Evolutionary conservation across 2,888 invertebrate genomes (phyloP).

Genomic region (Scaptomyza flava): DNA sequence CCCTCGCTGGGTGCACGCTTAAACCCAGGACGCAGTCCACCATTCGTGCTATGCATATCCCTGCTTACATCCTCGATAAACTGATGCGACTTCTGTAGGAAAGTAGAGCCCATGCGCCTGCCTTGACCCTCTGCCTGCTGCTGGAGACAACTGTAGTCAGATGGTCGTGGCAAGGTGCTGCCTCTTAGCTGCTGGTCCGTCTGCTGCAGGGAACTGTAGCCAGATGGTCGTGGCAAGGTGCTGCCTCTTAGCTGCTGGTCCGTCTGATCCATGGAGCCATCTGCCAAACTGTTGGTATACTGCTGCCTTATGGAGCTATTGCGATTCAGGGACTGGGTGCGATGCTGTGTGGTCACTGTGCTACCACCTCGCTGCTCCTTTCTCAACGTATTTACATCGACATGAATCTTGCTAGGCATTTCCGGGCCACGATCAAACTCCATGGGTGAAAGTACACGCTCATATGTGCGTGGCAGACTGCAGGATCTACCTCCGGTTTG

Average conservation of each 20-base stretch:
- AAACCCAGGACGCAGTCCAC: constrained; percentile 82
- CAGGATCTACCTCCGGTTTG: constrained; percentile 84
- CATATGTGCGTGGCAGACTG: constrained; percentile 85
- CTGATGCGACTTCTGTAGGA: constrained; percentile 89
- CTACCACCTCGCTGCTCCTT: constrained; percentile 74
- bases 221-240: constrained; percentile 87
- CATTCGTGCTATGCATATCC: constrained; percentile 85
- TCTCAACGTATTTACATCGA: constrained; percentile 74
- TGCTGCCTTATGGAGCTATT: constrained; percentile 73
- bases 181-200: constrained; percentile 83
- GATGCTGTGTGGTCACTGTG: constrained; percentile 68
- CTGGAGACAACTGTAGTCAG: constrained; percentile 85
- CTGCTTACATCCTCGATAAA: constrained; percentile 88
- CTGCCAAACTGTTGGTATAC: constrained; percentile 37
- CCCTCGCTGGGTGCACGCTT: constrained; percentile 83
- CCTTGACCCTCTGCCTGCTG: constrained; percentile 85
- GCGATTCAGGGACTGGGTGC: constrained; percentile 82
- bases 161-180: constrained; percentile 87
- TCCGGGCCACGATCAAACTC: constrained; percentile 87
- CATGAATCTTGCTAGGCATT: constrained; percentile 83
- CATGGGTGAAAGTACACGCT: constrained; percentile 87
- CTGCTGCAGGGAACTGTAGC: constrained; percentile 84
- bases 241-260: constrained; percentile 85
- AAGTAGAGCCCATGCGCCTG: constrained; percentile 88
- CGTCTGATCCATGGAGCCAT: constrained; percentile 59